Base-by-base conservation (phyloP, 1,140 invertebrate genomes). In the Drosophila seguyi region DNA sequence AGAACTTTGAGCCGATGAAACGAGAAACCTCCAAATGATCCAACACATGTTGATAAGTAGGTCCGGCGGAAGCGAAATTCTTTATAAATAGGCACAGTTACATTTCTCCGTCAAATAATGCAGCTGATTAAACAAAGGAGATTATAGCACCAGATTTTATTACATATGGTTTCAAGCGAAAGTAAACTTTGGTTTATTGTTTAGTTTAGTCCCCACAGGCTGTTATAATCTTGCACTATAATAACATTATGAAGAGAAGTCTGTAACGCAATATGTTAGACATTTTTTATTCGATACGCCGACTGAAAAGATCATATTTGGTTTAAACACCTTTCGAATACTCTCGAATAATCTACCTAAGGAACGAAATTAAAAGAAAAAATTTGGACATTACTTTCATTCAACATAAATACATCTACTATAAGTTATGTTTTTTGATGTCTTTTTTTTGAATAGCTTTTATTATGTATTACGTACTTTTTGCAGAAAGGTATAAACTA, bases 21-120 rank as follows among this genome's bases (percentile, higher is more conserved):
- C 29, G 18, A 52, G 13, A 52, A 34, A 52, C 48, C 48, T 14
- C 48, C 48, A 20, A 34, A 52, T 52, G 48, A 29, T 52, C 29
- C 55, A 14, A 56, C 56, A 60, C 58, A 59, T 65, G 67, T 44
- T 65, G 77, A 79, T 79, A 79, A 78, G 60, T 79, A 61, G 65
- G 61, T 77, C n/a, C 36, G 73, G 60, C 61, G 62, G 69, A 68
- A 68, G 59, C 44, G 58, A 44, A 20, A 34, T 44, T 14, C 18
- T 18, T 13, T n/a, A 14, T 75, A 42, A 62, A 44, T 31, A 36
- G 18, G 44, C 29, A 25, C 22, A 29, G 29, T 34, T 52, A 34
- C 48, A 52, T 52, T 52, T 52, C 29, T 14, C 48, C 25, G 14
- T 34, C 6, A 20, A 14, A 20, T 18, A 52, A 52, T 52, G 48